A percentile compares a stretch with the other conserved stretches of the same genome.
Evolutionary conservation across 2,888 invertebrate species (phyloP).

Genomic region (Parascotia fuliginaria): DNA sequence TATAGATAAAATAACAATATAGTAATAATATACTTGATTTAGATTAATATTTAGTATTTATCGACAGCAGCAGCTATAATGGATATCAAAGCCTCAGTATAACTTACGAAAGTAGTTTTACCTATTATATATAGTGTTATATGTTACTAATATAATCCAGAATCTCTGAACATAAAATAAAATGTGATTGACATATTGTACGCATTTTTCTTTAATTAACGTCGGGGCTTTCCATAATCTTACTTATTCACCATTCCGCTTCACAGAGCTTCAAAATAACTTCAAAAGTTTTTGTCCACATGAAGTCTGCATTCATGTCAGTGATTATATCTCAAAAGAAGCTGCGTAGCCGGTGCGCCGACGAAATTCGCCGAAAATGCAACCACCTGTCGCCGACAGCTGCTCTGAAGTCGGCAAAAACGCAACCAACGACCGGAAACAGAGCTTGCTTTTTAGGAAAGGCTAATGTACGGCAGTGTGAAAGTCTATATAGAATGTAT

Average conservation of each 20-base stretch:
- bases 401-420: slow-evolving; percentile 35
- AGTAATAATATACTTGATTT: too few relatives aligned
- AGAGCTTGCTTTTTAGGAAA: slow-evolving; percentile 32
- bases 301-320: slow-evolving; percentile 27
- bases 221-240: slow-evolving; percentile 8
- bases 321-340: slow-evolving; percentile 27
- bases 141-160: too few relatives aligned
- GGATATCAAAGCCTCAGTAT: too few relatives aligned
- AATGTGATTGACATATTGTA: too few relatives aligned
- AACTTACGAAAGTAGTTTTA: too few relatives aligned
- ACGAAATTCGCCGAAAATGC: slow-evolving; percentile 56
- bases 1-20: too few relatives aligned
- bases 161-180: too few relatives aligned
- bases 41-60: too few relatives aligned
- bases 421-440: slow-evolving; percentile 41
- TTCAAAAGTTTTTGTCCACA: slow-evolving; percentile 26
- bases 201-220: neutral
- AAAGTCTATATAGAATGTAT: slow-evolving; percentile 18
- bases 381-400: slow-evolving; percentile 62
- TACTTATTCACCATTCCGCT: slow-evolving; percentile 11
- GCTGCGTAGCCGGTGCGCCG: slow-evolving; percentile 23
- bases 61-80: too few relatives aligned
- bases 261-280: slow-evolving; percentile 22
- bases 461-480: slow-evolving; percentile 19
- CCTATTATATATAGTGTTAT: too few relatives aligned